Evolutionary conservation across 2,888 invertebrate species (phyloP).

Genomic region (Athripsodes cinereus): DNA sequence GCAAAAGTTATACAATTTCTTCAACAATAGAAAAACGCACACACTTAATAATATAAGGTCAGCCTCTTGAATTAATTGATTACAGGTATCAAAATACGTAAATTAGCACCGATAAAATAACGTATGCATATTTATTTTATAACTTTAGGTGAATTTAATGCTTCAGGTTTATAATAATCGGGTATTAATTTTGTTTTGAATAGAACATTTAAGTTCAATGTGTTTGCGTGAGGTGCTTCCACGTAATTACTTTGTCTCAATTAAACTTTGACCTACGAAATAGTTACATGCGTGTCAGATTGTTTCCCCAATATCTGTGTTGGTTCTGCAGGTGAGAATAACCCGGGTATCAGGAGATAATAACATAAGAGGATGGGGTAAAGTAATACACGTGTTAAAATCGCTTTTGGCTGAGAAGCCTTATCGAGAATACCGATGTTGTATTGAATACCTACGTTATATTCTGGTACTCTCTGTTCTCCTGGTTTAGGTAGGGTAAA

Average conservation of each 20-base stretch:
- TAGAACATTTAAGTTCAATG: neutral
- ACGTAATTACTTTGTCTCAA: slow-evolving; percentile 13
- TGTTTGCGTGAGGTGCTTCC: too few relatives aligned
- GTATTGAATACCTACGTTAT: slow-evolving; percentile 13
- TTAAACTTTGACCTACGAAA: slow-evolving; percentile 15
- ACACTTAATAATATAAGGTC: too few relatives aligned
- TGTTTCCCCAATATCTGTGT: slow-evolving; percentile 2
- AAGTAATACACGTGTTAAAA: slow-evolving; percentile 26
- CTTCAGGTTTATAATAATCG: too few relatives aligned
- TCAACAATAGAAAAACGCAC: too few relatives aligned
- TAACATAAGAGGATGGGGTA: slow-evolving; percentile 14
- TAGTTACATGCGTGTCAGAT: neutral
- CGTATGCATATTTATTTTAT: too few relatives aligned
- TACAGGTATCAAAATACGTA: too few relatives aligned
- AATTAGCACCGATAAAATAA: too few relatives aligned
- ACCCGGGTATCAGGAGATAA: slow-evolving; percentile 11
- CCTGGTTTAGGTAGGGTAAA: neutral
- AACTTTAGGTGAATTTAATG: too few relatives aligned
- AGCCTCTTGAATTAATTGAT: too few relatives aligned
- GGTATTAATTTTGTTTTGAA: too few relatives aligned
- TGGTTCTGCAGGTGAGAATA: slow-evolving; percentile 11
- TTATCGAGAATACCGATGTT: slow-evolving; percentile 27
- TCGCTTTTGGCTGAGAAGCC: slow-evolving; percentile 23
- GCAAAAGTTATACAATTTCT: too few relatives aligned
- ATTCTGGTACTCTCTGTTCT: too few relatives aligned